Percentiles rank a stretch among this genome's conserved stretches.
phyloP scores from a whole-genome alignment of 2,888 invertebrate genomes.

The Adineta ricciae region DNA sequence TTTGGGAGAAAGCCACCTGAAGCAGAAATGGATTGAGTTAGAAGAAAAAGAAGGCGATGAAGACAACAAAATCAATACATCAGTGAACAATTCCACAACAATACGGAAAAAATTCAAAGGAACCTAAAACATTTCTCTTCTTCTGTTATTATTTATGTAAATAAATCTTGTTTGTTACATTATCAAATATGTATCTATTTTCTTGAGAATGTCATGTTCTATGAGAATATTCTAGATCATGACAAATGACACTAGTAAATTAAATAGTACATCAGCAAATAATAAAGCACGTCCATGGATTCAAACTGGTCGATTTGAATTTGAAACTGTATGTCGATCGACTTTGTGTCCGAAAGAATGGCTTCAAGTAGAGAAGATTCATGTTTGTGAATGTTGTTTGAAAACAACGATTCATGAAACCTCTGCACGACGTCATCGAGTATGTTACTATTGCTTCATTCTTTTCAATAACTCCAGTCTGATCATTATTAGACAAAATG shows the following conservation, averaged over 20 bases:
- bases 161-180: background rate
- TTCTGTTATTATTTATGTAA: background rate
- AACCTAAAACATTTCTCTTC: background rate
- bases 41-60: background rate
- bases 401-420: background rate
- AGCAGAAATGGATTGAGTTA: background rate
- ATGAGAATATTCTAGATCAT: background rate
- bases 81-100: background rate
- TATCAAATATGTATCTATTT: too few species aligned
- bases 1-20: background rate
- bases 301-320: background rate
- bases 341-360: slow-evolving; percentile 2
- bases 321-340: slow-evolving; percentile 1
- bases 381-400: slow-evolving; percentile 20
- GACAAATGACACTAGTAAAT: background rate
- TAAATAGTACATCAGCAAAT: background rate
- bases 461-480: too few species aligned
- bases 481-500: background rate
- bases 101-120: background rate
- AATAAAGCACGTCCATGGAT: background rate
- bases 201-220: too few species aligned
- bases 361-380: background rate
- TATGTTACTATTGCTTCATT: too few species aligned
- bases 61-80: background rate
- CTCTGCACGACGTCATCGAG: background rate